A percentile compares a stretch with the other conserved stretches of the same genome.
Evolutionary conservation across 2,888 invertebrate species (phyloP).

Genomic region (Lissonota sp.): DNA sequence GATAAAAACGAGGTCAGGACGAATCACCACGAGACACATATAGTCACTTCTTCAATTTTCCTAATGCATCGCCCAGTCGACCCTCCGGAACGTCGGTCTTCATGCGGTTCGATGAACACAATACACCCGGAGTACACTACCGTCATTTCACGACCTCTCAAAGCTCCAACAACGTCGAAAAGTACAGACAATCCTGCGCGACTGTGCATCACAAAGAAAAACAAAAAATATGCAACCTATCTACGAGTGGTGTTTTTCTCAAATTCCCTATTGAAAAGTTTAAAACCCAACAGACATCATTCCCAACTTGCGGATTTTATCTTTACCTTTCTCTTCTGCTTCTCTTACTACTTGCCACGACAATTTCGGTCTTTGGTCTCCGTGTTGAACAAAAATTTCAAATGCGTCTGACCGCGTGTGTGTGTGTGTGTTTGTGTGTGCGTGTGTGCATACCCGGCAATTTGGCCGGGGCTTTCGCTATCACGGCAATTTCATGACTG

Average conservation of each 20-base stretch:
- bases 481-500: conserved; percentile 63
- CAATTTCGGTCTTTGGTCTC: not conserved
- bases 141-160: conserved; percentile 2
- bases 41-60: conserved; percentile 47
- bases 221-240: too few species aligned
- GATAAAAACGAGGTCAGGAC: conserved; percentile 48
- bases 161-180: not conserved
- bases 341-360: not conserved
- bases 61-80: conserved; percentile 52
- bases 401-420: conserved; percentile 51
- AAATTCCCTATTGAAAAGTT: not conserved
- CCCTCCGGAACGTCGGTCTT: conserved; percentile 40
- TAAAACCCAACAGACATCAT: not conserved
- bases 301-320: too few species aligned
- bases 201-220: too few species aligned
- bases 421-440: not conserved
- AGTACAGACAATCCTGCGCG: not conserved
- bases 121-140: conserved; percentile 14
- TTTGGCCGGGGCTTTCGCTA: conserved; percentile 60
- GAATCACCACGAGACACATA: conserved; percentile 26
- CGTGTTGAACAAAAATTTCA: conserved; percentile 55
- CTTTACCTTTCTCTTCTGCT: not conserved
- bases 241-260: too few species aligned
- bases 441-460: conserved; percentile 50
- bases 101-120: conserved; percentile 14